Evolutionary conservation across 2,113 vertebrate genomes (phyloP), one percentile per base, ranked within the genome.

Genomic region (Anoplopoma fimbria): DNA sequence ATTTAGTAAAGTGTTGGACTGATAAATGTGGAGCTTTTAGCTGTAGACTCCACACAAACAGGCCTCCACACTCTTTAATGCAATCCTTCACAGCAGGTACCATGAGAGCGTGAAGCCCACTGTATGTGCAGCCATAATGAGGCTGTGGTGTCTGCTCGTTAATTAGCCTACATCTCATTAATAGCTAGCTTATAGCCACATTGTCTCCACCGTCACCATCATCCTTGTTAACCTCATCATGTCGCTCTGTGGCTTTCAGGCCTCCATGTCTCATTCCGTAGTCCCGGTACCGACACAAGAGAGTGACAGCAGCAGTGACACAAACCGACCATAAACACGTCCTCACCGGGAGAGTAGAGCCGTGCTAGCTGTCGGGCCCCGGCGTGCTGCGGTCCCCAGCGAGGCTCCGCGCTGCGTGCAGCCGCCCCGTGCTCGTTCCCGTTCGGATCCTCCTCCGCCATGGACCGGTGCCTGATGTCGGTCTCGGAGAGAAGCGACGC

Each of bases 361-460:
- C 93, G 34, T 0, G 95, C 95, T 6, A 96, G 93, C 90, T 95
- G 94, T 6, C 92, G 91, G 83, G 95, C 94, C 63, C 95, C 95
- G 49, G 94, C 94, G 88, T 95, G 95, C 88, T 95, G 95, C 75
- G 94, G 94, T 89, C 95, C 95, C 95, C 95, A 96, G 81, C 94
- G 94, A 69, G 95, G 95, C 36, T 81, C 90, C 53, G 92, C 86
- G 91, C 94, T 94, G 87, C 89, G 94, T 42, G 94, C 94, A 23
- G 94, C 95, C 92, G 94, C 93, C 65, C 95, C 95, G 15, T 95
- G 95, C 89, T 96, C 95, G 47, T 96, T 95, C 57, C 95, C 94
- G 91, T 95, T 95, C 92, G 95, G 95, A 89, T 96, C 95, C 91
- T 96, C 95, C 86, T 96, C 95, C 78, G 95, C 95, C 95, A 96